phyloP scores from a whole-genome alignment of 2,113 vertebrate species.

The Leiothrix lutea region DNA sequence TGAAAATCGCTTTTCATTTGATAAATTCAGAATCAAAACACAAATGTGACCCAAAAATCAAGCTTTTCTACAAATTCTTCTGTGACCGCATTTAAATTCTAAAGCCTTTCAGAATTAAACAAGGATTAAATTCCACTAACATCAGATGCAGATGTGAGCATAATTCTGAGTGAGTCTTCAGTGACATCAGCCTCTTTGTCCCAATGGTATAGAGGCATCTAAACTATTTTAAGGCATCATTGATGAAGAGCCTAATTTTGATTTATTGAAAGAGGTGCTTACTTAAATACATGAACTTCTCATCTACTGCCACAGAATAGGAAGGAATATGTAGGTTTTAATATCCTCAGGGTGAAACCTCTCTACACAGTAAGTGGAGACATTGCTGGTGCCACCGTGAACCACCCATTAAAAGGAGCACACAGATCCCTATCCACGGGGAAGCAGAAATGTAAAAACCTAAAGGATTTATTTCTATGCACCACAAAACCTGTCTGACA shows the following conservation, averaged over 20 bases:
- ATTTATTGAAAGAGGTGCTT: neutral
- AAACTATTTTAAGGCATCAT: neutral
- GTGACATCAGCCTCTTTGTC: neutral
- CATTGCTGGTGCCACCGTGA: rapidly evolving
- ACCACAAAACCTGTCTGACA: neutral
- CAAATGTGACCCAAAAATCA: neutral
- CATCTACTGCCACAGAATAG: neutral
- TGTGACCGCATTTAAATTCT: neutral
- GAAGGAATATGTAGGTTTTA: neutral
- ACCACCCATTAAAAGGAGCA: neutral
- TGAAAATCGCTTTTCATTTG: neutral
- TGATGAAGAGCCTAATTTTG: neutral
- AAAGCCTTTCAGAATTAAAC: neutral
- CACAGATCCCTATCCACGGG: rapidly evolving
- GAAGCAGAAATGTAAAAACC: neutral
- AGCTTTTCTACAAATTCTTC: neutral
- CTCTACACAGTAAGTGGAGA: neutral
- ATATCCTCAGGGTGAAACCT: neutral
- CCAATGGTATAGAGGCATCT: neutral
- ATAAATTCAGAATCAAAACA: neutral
- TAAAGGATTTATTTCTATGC: neutral
- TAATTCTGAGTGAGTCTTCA: neutral
- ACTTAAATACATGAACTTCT: neutral
- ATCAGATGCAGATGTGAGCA: neutral
- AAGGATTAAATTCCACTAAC: neutral